phyloP scores from a whole-genome alignment of 23 tunicate species.

The Diplosoma virens region DNA sequence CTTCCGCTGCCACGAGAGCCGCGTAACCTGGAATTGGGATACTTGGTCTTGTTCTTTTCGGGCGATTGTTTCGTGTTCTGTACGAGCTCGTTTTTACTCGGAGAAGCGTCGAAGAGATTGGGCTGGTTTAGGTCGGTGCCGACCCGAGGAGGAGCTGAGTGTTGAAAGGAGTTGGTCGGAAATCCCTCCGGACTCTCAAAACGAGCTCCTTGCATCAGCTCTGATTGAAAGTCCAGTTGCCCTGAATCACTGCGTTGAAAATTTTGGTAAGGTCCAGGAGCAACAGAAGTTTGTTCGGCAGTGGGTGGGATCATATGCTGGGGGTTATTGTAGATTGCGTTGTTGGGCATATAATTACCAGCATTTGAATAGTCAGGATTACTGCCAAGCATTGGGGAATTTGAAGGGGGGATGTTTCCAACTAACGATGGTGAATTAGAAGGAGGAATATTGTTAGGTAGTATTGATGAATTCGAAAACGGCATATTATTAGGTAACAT shows the following conservation, averaged over 20 bases:
- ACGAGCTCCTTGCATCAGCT: conserved; percentile 26
- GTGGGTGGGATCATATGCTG: neutral
- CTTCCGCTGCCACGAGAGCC: neutral
- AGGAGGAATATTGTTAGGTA: too few species aligned
- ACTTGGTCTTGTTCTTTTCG: neutral
- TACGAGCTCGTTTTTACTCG: too few species aligned
- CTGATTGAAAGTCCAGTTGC: conserved; percentile 3
- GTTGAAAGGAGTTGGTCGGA: neutral
- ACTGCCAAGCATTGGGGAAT: neutral
- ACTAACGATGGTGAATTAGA: too few species aligned
- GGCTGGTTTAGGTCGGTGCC: neutral
- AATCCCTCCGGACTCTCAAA: neutral
- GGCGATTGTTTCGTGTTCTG: conserved; percentile 2
- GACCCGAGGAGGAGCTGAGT: neutral
- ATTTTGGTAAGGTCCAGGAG: neutral
- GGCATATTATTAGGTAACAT: neutral
- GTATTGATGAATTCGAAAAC: too few species aligned
- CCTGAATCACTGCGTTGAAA: neutral
- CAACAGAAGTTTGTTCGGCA: neutral
- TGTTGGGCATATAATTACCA: neutral
- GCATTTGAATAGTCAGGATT: neutral
- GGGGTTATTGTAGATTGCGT: neutral
- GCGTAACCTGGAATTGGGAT: conserved; percentile 21
- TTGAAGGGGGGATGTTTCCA: too few species aligned
- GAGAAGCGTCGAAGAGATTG: neutral